A percentile compares a stretch with the other conserved stretches of the same genome.
phyloP scores from a whole-genome alignment of 2,113 vertebrate genomes.

The Sakesphorus luctuosus region DNA sequence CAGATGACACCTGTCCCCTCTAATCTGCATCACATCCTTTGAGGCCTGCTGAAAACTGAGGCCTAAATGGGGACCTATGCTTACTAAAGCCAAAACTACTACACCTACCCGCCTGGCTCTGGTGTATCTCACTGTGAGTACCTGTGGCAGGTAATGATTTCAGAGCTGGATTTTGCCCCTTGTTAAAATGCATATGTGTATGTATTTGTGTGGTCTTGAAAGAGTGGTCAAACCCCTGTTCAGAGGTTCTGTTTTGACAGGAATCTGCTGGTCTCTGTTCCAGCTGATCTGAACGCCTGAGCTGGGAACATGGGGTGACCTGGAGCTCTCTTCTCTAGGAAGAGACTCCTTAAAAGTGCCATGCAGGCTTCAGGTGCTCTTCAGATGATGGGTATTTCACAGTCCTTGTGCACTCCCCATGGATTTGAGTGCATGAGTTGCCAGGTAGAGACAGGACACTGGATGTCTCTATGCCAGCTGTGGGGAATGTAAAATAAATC shows the following conservation, averaged over 20 bases:
- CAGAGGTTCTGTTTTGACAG: background rate
- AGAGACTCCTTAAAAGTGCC: background rate
- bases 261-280: background rate
- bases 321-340: background rate
- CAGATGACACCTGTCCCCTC: too few species aligned
- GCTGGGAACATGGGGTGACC: background rate
- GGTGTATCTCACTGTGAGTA: background rate
- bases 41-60: too few species aligned
- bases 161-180: background rate
- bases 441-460: background rate
- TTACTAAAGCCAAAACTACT: too few species aligned
- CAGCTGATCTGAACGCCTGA: background rate
- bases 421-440: background rate
- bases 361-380: background rate
- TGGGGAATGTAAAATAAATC: background rate
- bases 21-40: too few species aligned
- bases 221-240: accelerated
- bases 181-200: background rate
- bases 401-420: background rate
- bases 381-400: background rate
- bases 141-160: background rate
- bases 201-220: background rate
- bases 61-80: too few species aligned
- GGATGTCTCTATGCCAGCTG: background rate
- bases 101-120: background rate